phyloP scores from a whole-genome alignment of 2,113 vertebrate species.

The Crotalus horridus region DNA sequence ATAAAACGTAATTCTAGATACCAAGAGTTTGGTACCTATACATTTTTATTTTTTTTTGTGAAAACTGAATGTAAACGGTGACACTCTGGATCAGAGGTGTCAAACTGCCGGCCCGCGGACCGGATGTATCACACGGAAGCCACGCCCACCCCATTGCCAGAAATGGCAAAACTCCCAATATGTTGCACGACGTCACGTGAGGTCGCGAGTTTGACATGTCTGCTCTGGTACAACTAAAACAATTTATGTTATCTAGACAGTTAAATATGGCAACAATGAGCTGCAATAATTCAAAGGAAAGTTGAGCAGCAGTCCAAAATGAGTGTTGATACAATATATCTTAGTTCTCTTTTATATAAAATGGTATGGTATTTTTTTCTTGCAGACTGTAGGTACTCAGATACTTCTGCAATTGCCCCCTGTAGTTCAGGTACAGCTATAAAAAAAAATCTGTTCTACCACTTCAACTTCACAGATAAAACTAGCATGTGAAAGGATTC shows the following conservation, averaged over 20 bases:
- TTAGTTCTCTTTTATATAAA: not conserved
- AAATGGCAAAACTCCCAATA: too few species aligned
- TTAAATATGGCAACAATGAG: not conserved
- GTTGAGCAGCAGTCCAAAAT: not conserved
- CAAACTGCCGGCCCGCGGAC: too few species aligned
- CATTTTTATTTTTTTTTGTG: conserved; percentile 5
- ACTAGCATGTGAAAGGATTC: not conserved
- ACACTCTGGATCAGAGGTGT: not conserved
- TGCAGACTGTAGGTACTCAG: not conserved
- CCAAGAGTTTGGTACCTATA: not conserved
- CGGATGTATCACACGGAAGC: too few species aligned
- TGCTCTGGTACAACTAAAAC: not conserved
- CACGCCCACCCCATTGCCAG: too few species aligned
- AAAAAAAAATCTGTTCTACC: not conserved
- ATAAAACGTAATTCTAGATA: not conserved
- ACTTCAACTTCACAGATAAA: not conserved
- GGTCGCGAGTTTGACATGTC: not conserved
- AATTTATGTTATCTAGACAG: not conserved
- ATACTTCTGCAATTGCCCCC: not conserved
- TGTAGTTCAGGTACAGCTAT: not conserved
- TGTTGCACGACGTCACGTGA: too few species aligned
- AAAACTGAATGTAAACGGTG: conserved; percentile 8
- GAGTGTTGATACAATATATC: not conserved
- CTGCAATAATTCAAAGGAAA: not conserved
- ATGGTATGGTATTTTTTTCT: not conserved